Conservation (phyloP, 2,113 vertebrate species). For the Nesoenas mayeri region DNA sequence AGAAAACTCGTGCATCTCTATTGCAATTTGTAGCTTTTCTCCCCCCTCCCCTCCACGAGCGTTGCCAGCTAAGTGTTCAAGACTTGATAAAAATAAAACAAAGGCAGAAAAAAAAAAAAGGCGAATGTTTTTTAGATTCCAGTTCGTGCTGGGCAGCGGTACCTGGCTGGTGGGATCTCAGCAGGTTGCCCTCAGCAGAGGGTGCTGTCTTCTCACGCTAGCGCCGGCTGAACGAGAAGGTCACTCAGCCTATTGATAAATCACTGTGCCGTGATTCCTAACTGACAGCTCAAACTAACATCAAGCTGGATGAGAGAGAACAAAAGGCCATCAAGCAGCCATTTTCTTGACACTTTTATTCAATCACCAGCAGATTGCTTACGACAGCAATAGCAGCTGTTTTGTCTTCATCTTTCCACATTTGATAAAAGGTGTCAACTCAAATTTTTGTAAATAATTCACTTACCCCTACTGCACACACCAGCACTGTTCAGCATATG, state of each 20-base stretch:
- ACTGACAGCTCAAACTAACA: constrained; percentile 99
- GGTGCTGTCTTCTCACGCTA: constrained; percentile 80
- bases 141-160: background rate
- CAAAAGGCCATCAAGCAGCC: constrained; percentile 99
- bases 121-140: no score
- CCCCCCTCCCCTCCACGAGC: rapidly evolving
- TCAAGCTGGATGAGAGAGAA: constrained; percentile 99
- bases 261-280: constrained; percentile 99
- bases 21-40: background rate
- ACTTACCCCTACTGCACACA: constrained; percentile 96
- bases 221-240: constrained; percentile 84
- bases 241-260: constrained; percentile 99
- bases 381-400: constrained; percentile 99
- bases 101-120: background rate
- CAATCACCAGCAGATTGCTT: constrained; percentile 99
- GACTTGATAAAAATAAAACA: background rate
- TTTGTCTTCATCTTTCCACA: constrained; percentile 99
- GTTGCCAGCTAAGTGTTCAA: background rate
- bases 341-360: constrained; percentile 99
- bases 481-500: constrained; percentile 91
- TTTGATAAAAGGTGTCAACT: constrained; percentile 99
- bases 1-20: background rate
- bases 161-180: background rate
- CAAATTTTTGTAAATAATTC: constrained; percentile 99
- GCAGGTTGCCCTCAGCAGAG: constrained; percentile 69